Evolutionary conservation across 1,140 invertebrate species (phyloP).

Genomic region (Ceratosolen fusciceps): DNA sequence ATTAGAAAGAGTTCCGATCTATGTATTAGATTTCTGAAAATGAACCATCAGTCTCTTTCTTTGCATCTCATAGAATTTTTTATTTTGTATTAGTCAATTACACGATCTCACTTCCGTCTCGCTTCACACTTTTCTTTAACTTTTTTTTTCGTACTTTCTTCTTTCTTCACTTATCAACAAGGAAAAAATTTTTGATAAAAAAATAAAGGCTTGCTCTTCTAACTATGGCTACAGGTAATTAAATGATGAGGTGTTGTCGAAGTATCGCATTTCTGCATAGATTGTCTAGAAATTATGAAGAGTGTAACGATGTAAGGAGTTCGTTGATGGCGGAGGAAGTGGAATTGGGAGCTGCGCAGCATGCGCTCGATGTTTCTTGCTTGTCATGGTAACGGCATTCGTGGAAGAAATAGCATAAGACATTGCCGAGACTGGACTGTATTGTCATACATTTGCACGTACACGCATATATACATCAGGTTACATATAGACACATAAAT

Average conservation of each 20-base stretch:
- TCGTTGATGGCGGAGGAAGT: neutral
- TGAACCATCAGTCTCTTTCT: neutral
- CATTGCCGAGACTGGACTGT: conserved; percentile 45
- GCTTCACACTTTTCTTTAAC: neutral
- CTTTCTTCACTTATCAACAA: neutral
- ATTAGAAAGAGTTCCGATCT: conserved; percentile 21
- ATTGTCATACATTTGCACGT: conserved; percentile 53
- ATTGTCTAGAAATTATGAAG: neutral
- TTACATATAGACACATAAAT: conserved; percentile 11
- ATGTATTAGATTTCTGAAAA: neutral
- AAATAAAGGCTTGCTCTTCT: conserved; percentile 52
- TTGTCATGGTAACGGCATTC: conserved; percentile 66
- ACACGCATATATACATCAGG: conserved; percentile 21
- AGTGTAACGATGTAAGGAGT: neutral
- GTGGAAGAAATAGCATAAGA: conserved; percentile 65
- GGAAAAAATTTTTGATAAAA: neutral
- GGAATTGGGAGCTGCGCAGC: neutral
- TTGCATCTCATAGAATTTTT: neutral
- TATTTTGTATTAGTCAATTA: too few relatives aligned
- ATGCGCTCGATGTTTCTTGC: conserved; percentile 54
- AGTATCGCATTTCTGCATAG: conserved; percentile 49
- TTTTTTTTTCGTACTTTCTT: neutral
- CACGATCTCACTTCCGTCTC: neutral
- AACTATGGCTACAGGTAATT: conserved; percentile 59
- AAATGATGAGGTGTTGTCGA: conserved; percentile 60